These are phyloP conservation scores for Etheostoma cragini DNA, from an alignment of 2,113 vertebrate species.

Conservation along the genomic window DNA sequence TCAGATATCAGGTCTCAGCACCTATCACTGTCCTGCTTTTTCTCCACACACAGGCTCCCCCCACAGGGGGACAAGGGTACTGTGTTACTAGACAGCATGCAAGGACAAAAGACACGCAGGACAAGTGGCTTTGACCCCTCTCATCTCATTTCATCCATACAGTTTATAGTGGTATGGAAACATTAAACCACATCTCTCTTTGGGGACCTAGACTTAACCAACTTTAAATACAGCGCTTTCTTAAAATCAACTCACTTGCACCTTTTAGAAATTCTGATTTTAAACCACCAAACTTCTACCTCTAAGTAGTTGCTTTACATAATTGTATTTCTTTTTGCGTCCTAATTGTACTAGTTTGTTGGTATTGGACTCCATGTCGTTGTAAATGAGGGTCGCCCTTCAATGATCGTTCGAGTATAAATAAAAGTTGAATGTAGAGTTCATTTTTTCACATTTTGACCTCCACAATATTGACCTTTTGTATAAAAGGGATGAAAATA, in stretches of 20 bases:
- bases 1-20: constrained; percentile 61
- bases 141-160: neutral
- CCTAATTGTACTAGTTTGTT: too few relatives aligned
- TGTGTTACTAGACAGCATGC: constrained; percentile 48
- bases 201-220: neutral
- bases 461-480: neutral
- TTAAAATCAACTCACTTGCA: too few relatives aligned
- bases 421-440: neutral
- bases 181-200: neutral
- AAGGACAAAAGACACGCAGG: constrained; percentile 51
- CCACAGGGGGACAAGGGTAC: constrained; percentile 76
- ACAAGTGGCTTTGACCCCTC: neutral
- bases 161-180: neutral
- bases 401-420: too few relatives aligned
- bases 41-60: constrained; percentile 78
- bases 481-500: neutral
- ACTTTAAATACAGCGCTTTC: too few relatives aligned
- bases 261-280: too few relatives aligned
- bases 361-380: too few relatives aligned
- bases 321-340: too few relatives aligned
- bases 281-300: too few relatives aligned
- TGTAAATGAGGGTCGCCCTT: too few relatives aligned
- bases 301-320: too few relatives aligned
- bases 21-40: constrained; percentile 62
- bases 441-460: neutral